Evolutionary conservation across 2,797 vertebrate genomes (phyloP), one percentile per base, ranked within the genome.

Genomic region (Antennarius maculatus): DNA sequence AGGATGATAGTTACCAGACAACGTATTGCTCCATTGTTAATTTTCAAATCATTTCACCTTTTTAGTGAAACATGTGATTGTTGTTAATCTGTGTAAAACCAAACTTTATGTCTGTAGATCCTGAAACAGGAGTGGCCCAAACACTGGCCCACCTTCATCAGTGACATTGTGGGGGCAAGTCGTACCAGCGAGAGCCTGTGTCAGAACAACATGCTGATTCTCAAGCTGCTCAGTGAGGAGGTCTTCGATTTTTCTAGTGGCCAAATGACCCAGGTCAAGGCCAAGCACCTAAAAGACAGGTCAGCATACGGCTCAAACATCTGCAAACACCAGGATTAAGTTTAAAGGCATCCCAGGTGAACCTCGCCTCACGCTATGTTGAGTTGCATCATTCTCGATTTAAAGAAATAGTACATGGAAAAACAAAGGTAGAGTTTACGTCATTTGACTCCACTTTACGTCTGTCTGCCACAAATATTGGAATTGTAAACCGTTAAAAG

Each of bases 241-340:
- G 98, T 99, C 14, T 99, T 99, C 84, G 97, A 99, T 88, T 99
- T 99, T 82, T 99, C 97, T 84, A 99, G 97, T 70, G 98, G 98
- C 57, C 98, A 99, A 91, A 99, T 99, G 91, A 99, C 97, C 46
- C 97, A 99, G 93, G 97, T 99, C 29, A 99, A 99, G 91, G 97
- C 98, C 69, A 99, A 99, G 80, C 98, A 99, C 89, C 94, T 99
- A 69, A 99, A 99, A 91, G 98, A 99, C 95, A 99, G 97, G 98
- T 94, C 42, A 97, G 79, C 49, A 39, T 18, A 27, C 51, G 10
- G 23, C 52, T 0, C 23, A 15, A 48, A 13, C n/a, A 8, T 82
- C 80, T 94, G 4, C 69, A 96, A 96, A 71, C 95, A 95, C 79
- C 14, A 5, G 17, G 29, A 3, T 47, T 17, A 6, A 16, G n/a